Base-by-base conservation (phyloP, 2,113 vertebrate species). In the Phodopus roborovskii region DNA sequence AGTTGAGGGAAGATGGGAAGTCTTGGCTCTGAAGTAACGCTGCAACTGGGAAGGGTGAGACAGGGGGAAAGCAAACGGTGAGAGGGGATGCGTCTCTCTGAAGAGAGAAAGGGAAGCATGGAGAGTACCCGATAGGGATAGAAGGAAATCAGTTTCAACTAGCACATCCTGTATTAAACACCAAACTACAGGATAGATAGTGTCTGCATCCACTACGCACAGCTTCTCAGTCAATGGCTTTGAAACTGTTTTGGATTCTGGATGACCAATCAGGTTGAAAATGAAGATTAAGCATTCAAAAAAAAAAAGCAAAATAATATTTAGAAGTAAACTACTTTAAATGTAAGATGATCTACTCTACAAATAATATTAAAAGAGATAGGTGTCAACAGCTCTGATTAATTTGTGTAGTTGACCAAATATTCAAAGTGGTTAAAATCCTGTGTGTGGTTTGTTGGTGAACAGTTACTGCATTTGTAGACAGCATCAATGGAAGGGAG, bases 241-340 rank as follows among this genome's bases (percentile, higher is more conserved):
- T 56, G 12, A 56, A 56, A 12, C 53, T 56, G 53, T 56, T 56
- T 3, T 56, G 53, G 53, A 56, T 56, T 15, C 53, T 56, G 53
- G 53, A 56, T 56, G 11, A 56, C 53, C 53, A 45, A 30, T 45
- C 39, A 84, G n/a, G 39, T 30, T 45, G 60, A 30, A 26, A 84
- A 64, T 64, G 82, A 42, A 83, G 13, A 83, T 62, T 28, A 83
- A 42, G 13, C n/a, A 83, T 20, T 53, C 33, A 83, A 90, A 82
- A 85, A 93, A 45, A 45, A 45, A 45, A 45, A 45, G n/a, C 60
- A 93, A 82, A 70, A 24, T 75, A 95, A 20, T 79, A 95, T 45
- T 62, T 73, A 92, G 30, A 70, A 74, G 50, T 91, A 85, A 93
- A 62, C 42, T 42, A 83, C 22, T 62, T 83, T 62, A 42, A 42